Conservation (phyloP, 2,888 invertebrate species). For the Folsomia manolachei region DNA sequence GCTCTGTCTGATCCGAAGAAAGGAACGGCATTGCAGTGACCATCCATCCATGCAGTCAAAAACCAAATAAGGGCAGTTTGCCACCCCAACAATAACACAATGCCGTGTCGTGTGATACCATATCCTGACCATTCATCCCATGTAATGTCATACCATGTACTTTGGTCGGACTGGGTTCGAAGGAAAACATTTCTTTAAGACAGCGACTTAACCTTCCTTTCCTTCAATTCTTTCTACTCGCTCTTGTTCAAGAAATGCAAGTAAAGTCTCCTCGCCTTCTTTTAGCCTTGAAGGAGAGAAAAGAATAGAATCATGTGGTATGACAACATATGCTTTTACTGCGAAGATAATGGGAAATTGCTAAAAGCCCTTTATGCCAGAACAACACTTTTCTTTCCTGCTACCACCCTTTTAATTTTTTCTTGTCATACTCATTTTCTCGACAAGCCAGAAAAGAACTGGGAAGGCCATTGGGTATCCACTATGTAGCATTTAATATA, state of each 20-base stretch:
- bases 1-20: too few relatives aligned
- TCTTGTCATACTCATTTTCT: too few relatives aligned
- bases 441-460: too few relatives aligned
- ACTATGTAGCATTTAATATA: too few relatives aligned
- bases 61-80: neutral
- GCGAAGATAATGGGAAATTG: conserved; percentile 19
- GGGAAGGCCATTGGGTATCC: too few relatives aligned
- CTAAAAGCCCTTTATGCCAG: conserved; percentile 19
- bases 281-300: neutral
- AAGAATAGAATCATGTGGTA: neutral
- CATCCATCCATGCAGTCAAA: neutral
- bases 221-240: too few relatives aligned
- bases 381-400: conserved; percentile 4
- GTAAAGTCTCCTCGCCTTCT: too few relatives aligned
- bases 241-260: neutral
- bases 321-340: conserved; percentile 17
- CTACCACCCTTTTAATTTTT: neutral
- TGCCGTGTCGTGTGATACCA: neutral
- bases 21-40: too few relatives aligned
- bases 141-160: neutral
- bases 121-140: neutral
- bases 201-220: neutral
- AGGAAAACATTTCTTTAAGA: neutral
- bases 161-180: neutral
- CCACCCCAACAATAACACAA: neutral